These are phyloP conservation scores for Leptodactylus fuscus DNA, from an alignment of 2,113 vertebrate species.

Conservation along the genomic window DNA sequence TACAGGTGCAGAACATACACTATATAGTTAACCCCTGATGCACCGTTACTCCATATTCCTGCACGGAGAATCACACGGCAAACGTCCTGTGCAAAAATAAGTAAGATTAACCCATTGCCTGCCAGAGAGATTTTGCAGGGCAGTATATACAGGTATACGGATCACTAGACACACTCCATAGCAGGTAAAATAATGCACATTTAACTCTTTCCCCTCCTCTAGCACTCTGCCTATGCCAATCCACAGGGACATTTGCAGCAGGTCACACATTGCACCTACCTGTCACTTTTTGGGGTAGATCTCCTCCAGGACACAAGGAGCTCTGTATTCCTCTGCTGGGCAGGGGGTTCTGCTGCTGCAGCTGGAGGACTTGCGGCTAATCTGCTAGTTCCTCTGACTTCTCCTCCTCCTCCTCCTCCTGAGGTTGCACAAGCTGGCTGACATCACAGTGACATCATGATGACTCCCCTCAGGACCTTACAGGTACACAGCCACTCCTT, in stretches of 20 bases:
- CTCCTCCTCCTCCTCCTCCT: constrained; percentile 35
- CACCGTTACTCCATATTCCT: too few species aligned
- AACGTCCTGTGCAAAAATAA: too few species aligned
- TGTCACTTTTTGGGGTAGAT: background rate
- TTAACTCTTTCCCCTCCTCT: background rate
- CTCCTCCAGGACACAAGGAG: background rate
- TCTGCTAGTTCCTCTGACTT: constrained; percentile 23
- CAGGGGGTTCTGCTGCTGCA: background rate
- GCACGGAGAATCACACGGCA: too few species aligned
- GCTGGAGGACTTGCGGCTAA: constrained; percentile 17
- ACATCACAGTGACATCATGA: constrained; percentile 53
- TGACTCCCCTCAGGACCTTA: constrained; percentile 28
- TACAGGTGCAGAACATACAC: too few species aligned
- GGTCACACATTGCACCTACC: background rate
- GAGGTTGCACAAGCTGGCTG: constrained; percentile 48
- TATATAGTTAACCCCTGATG: too few species aligned
- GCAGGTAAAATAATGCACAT: background rate
- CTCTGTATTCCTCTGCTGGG: background rate
- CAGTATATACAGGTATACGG: too few species aligned
- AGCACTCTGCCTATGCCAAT: background rate
- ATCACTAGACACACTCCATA: background rate
- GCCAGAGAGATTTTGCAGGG: too few species aligned
- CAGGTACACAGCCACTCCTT: constrained; percentile 39
- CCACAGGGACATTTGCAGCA: background rate
- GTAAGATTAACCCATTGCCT: background rate